Base-by-base conservation (phyloP, 2,113 vertebrate species). In the Bos indicus region DNA sequence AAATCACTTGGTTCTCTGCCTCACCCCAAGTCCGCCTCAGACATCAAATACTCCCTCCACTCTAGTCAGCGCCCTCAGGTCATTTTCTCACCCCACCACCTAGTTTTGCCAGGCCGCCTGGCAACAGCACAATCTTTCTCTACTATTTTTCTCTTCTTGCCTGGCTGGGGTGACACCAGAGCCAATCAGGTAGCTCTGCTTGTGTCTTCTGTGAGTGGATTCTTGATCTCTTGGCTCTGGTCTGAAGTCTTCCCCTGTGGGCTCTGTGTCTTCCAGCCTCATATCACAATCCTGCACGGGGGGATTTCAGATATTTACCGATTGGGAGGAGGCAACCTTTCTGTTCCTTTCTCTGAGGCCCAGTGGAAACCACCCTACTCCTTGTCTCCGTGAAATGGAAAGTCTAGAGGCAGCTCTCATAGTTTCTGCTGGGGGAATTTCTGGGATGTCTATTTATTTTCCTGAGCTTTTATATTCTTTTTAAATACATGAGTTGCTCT, bases 351-450 rank as follows among this genome's bases (percentile, higher is more conserved):
- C 25, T 90, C 15, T n/a, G 33, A 57, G 71, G 43, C 19, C 40
- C 10, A 2, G 16, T 74, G 88, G 91, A 97, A 95, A 97, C 64
- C 62, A 89, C 87, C 87, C 40, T 46, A 25, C 43, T 81, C 57
- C 59, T 54, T 30, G 57, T 88, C 67, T 84, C 40, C 8, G 2
- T 40, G 54, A 90, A 85, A 57, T 48, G 62, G 21, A 57, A 90
- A 92, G 13, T 95, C 17, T 91, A 16, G 51, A 36, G 28, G 56
- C 19, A 91, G 56, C 43, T 80, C 94, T 96, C 95, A 86, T 25
- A 59, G 88, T 82, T 97, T 92, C 54, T 85, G 48, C 52, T 80
- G 52, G 56, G 83, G 87, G 89, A 90, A 60, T 97, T 97, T 97
- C 95, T 95, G 87, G 81, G 81, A 77, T 95, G 36, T 33, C 88